Percentiles rank a stretch among this genome's conserved stretches.
phyloP scores from a whole-genome alignment of 1,140 invertebrate genomes.

The Alviniconcha marisindica region DNA sequence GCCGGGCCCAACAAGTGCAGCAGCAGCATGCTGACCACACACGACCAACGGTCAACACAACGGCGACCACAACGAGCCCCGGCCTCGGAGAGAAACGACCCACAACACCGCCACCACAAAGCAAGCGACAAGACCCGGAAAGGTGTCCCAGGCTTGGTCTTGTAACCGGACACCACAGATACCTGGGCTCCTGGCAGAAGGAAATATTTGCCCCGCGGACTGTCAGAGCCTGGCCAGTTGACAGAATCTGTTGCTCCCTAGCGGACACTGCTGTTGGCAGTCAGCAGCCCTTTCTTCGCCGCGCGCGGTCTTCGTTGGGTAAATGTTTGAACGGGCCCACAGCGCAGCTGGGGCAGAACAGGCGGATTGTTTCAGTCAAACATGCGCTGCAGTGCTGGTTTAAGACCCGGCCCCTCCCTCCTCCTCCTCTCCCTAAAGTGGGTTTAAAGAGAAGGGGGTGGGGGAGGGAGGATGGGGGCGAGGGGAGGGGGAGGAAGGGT shows the following conservation, averaged over 20 bases:
- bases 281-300: background rate
- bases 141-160: no score
- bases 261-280: background rate
- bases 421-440: background rate
- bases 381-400: background rate
- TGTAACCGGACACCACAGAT: background rate
- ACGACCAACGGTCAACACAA: no score
- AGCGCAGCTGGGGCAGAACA: background rate
- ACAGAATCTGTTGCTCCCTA: conserved; percentile 4
- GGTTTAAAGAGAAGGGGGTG: background rate
- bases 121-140: no score
- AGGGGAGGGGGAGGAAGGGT: no score
- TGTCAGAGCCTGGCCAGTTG: background rate
- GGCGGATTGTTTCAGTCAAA: conserved; percentile 3
- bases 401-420: background rate
- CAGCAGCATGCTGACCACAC: no score
- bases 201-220: background rate
- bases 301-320: background rate
- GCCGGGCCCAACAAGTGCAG: no score
- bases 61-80: no score
- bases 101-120: no score
- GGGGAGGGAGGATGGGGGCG: background rate
- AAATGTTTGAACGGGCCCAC: background rate
- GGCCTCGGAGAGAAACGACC: no score
- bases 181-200: background rate